These are phyloP conservation scores for Dilophus febrilis DNA, from an alignment of 2,888 invertebrate genomes.

Conservation along the genomic window DNA sequence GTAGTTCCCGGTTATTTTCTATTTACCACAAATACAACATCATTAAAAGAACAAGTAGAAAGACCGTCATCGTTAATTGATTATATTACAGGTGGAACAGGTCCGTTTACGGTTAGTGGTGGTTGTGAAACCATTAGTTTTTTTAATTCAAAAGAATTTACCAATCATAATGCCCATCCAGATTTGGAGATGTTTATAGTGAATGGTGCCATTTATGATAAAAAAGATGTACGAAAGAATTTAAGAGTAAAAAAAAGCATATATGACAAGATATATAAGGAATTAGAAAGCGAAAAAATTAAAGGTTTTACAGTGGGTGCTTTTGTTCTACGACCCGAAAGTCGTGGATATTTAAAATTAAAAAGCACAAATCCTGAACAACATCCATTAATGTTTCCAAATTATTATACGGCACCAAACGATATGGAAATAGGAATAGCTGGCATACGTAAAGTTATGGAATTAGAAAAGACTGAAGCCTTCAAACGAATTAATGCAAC, in stretches of 20 bases:
- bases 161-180: slow-evolving; percentile 35
- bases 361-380: slow-evolving; percentile 50
- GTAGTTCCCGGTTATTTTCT: slow-evolving; percentile 46
- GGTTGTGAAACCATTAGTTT: slow-evolving; percentile 46
- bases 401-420: slow-evolving; percentile 40
- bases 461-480: slow-evolving; percentile 31
- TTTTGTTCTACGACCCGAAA: slow-evolving; percentile 53
- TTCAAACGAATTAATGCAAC: slow-evolving; percentile 35
- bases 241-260: slow-evolving; percentile 21
- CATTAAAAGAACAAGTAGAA: neutral
- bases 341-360: slow-evolving; percentile 49
- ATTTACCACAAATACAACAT: neutral
- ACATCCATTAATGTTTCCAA: slow-evolving; percentile 59
- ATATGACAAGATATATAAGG: slow-evolving; percentile 28
- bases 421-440: slow-evolving; percentile 45
- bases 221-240: slow-evolving; percentile 14
- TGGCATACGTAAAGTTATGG: slow-evolving; percentile 37
- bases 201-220: slow-evolving; percentile 33
- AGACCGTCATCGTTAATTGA: too few species aligned
- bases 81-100: neutral
- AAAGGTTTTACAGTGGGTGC: slow-evolving; percentile 42
- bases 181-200: slow-evolving; percentile 53
- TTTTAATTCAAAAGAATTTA: slow-evolving; percentile 39
- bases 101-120: slow-evolving; percentile 34
- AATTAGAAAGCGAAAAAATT: slow-evolving; percentile 23